These are phyloP conservation scores for Octopus sinensis DNA, from an alignment of 1,140 invertebrate species.

Conservation along the genomic window DNA sequence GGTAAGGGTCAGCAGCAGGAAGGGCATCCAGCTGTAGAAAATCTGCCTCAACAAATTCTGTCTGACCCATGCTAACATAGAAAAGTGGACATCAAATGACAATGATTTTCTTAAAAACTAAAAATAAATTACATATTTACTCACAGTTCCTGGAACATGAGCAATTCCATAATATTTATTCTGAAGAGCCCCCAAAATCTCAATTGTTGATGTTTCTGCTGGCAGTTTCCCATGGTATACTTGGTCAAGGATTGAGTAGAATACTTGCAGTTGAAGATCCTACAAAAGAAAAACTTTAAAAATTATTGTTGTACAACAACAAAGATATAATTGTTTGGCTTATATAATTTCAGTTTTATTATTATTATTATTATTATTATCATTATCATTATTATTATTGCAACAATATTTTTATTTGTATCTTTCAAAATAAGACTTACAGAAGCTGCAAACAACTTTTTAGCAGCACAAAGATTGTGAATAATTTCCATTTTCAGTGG, in stretches of 20 bases:
- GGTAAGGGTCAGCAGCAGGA: no score
- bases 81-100: no score
- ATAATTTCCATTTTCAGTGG: slow-evolving; percentile 76
- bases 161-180: slow-evolving; percentile 80
- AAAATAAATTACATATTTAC: slow-evolving; percentile 32
- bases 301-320: no score
- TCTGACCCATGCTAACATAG: no score
- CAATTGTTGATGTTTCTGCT: slow-evolving; percentile 64
- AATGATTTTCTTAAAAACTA: no score
- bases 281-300: slow-evolving; percentile 18
- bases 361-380: no score
- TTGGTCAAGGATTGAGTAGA: slow-evolving; percentile 87
- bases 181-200: slow-evolving; percentile 78
- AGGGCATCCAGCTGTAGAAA: no score
- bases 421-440: slow-evolving; percentile 32
- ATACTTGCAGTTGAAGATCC: slow-evolving; percentile 86
- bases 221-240: slow-evolving; percentile 71
- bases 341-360: no score
- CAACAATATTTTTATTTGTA: no score
- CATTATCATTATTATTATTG: no score
- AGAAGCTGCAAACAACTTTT: slow-evolving; percentile 76
- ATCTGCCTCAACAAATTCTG: no score
- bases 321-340: no score
- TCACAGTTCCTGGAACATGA: slow-evolving; percentile 81
- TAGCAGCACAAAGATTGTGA: slow-evolving; percentile 73